phyloP scores from a whole-genome alignment of 2,888 invertebrate genomes.

The Cryptus armator region DNA sequence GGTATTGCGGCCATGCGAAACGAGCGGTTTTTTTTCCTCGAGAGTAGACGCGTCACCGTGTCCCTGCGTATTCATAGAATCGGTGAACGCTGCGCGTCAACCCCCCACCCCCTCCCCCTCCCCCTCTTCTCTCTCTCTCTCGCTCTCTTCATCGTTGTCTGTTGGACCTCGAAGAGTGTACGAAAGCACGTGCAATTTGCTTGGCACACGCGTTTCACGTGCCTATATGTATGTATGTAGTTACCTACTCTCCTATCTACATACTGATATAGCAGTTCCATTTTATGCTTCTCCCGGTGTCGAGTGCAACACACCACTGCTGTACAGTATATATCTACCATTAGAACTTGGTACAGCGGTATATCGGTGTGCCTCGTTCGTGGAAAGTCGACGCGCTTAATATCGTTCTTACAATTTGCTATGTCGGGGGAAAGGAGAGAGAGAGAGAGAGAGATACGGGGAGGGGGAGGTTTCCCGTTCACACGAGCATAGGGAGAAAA shows the following conservation, averaged over 20 bases:
- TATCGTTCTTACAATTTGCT: constrained; percentile 51
- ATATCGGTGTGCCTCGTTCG: constrained; percentile 4
- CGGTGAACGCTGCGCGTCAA: constrained; percentile 28
- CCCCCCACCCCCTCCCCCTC: neutral
- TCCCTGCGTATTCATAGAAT: constrained; percentile 58
- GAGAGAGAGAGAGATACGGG: neutral
- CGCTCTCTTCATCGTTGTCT: neutral
- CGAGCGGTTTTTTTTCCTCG: constrained; percentile 34
- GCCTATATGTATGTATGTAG: constrained; percentile 4
- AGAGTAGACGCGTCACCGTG: constrained; percentile 28
- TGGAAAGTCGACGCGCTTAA: constrained; percentile 39
- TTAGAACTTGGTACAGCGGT: constrained; percentile 19
- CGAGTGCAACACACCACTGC: constrained; percentile 15
- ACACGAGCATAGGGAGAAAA: neutral
- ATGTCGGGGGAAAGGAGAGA: neutral
- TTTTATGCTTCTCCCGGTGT: constrained; percentile 42
- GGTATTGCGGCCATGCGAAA: constrained; percentile 40
- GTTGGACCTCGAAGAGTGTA: constrained; percentile 27
- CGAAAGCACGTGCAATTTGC: constrained; percentile 53
- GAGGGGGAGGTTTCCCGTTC: neutral
- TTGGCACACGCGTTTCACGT: constrained; percentile 36
- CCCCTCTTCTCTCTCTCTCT: neutral
- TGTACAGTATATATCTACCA: neutral
- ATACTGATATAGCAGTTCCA: constrained; percentile 14
- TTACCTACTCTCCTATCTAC: neutral